Base-by-base conservation (phyloP, 1,140 invertebrate species). In the Drosophila watanabei region DNA sequence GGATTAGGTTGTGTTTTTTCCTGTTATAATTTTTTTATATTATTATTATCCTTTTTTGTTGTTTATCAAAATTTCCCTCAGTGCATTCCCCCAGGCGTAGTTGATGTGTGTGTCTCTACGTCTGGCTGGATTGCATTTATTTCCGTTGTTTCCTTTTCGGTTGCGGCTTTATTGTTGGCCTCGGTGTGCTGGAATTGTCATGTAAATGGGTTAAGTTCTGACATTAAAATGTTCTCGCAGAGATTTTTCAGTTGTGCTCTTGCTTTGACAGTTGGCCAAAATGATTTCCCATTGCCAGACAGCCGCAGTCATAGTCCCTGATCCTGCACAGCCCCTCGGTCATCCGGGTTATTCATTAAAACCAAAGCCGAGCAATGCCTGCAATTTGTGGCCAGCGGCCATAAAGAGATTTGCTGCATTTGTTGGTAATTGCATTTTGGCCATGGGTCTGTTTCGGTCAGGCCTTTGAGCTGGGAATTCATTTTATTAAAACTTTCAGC, bases 201-300 rank as follows among this genome's bases (percentile, higher is more conserved):
- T 88, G 84, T 84, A 88, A 88, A 83, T 88, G 84, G 84, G 80
- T 88, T 88, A 83, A 88, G 80, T 88, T 88, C 84, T 80, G 80
- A 83, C 84, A 83, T 79, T 78, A 88, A 88, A 87, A 80, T 88
- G 77, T 69, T 76, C 78, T 63, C 41, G 62, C 48, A 64, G 59
- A 72, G 66, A 72, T 75, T 80, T 80, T 80, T 71, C 79, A 73
- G 70, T 80, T 66, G 37, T 20, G 61, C 52, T 13, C 68, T 69
- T 73, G 62, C 66, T 77, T 66, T 58, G 68, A 77, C 62, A 52
- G 71, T 79, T 48, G 64, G 39, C 33, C 39, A 65, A 76, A 64
- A 66, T 59, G 41, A 77, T 65, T 75, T 76, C 28, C 52, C 52
- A 76, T 77, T 76, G 76, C 64, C 61, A 46, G 37, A 18, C 49